These are phyloP conservation scores for Aurelia coerulea DNA, from an alignment of 30 jellyfish, hydroid and myxozoan genomes.

Conservation along the genomic window DNA sequence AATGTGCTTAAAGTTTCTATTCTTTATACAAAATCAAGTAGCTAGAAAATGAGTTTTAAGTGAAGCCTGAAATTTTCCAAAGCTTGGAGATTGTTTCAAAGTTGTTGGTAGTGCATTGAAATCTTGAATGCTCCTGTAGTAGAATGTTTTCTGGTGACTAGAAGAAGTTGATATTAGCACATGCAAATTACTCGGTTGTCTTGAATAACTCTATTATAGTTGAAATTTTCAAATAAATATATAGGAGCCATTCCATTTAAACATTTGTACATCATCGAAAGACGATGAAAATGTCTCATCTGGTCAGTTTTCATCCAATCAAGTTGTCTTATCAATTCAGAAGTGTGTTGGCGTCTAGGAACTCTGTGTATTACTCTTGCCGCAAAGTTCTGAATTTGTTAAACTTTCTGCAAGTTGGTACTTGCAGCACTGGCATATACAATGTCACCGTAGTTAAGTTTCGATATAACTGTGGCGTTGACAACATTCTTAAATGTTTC, in stretches of 20 bases:
- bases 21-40: too few species aligned
- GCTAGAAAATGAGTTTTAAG: too few species aligned
- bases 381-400: constrained; percentile 23
- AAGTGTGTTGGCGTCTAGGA: constrained; percentile 32
- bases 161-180: too few species aligned
- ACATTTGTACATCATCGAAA: constrained; percentile 21
- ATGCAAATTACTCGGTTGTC: not conserved
- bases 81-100: too few species aligned
- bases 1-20: too few species aligned
- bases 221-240: not conserved
- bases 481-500: constrained; percentile 9
- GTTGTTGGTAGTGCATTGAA: too few species aligned
- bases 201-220: not conserved
- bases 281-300: constrained; percentile 8
- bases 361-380: constrained; percentile 25
- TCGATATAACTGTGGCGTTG: constrained; percentile 8
- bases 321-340: constrained; percentile 17
- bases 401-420: constrained; percentile 35
- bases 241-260: constrained; percentile 31
- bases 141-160: too few species aligned
- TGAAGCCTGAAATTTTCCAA: too few species aligned
- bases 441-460: constrained; percentile 2
- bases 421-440: constrained; percentile 20
- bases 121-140: too few species aligned
- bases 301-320: too few species aligned